Conservation (phyloP, 92 coral and sea anemone species). For the Scolanthus callimorphus region DNA sequence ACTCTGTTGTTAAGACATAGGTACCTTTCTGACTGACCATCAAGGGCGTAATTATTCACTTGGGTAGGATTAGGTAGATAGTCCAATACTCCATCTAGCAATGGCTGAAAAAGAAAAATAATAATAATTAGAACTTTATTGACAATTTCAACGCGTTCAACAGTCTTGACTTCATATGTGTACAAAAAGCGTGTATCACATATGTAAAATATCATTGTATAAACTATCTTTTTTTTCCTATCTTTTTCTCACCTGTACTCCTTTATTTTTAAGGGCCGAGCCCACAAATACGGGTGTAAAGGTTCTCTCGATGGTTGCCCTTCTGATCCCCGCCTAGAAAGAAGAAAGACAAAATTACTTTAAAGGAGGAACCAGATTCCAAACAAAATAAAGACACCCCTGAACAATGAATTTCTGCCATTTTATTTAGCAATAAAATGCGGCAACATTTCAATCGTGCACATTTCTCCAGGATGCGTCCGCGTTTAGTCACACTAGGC, state of each 20-base stretch:
- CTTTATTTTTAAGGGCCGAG: conserved; percentile 92
- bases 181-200: too few species aligned
- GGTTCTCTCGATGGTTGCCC: conserved; percentile 82
- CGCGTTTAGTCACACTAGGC: too few species aligned
- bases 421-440: neutral
- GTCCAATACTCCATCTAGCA: conserved; percentile 84
- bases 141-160: too few species aligned
- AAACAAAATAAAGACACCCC: too few species aligned
- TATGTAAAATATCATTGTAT: too few species aligned
- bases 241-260: conserved; percentile 97
- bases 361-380: neutral
- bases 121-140: too few species aligned
- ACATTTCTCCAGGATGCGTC: neutral
- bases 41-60: conserved; percentile 73
- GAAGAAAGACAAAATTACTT: neutral
- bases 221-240: too few species aligned
- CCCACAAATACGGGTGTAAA: conserved; percentile 99
- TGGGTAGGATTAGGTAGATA: conserved; percentile 89
- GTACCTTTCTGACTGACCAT: conserved; percentile 60
- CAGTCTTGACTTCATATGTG: too few species aligned
- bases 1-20: too few species aligned
- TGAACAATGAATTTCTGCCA: too few species aligned
- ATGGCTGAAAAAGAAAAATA: conserved; percentile 38
- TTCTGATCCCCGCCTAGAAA: conserved; percentile 80
- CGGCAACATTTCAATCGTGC: neutral